A percentile compares a stretch with the other conserved stretches of the same genome.
These are phyloP conservation scores for Microtus ochrogaster DNA, from an alignment of 2,113 vertebrate species.

Conservation along the genomic window DNA sequence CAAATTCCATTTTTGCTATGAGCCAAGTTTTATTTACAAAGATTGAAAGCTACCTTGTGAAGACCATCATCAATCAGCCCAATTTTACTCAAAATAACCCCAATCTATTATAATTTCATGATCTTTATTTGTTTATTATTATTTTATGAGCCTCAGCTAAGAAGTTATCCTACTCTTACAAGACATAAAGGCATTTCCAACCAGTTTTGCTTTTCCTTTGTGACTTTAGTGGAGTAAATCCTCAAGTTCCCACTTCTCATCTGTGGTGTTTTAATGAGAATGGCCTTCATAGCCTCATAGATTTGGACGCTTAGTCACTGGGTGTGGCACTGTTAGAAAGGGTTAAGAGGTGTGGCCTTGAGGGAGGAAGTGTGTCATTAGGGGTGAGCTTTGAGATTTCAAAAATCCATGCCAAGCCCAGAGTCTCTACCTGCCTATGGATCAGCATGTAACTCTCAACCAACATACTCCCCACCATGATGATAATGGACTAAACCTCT, in stretches of 20 bases:
- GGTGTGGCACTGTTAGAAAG: not conserved
- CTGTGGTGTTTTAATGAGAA: not conserved
- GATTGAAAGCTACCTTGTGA: not conserved
- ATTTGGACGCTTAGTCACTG: not conserved
- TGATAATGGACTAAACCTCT: not conserved
- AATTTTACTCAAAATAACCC: slow-evolving; percentile 23
- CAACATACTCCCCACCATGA: not conserved
- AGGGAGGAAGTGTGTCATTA: not conserved
- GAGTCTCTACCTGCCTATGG: not conserved
- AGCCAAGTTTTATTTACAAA: slow-evolving; percentile 25
- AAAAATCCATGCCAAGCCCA: not conserved
- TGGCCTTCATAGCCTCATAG: not conserved
- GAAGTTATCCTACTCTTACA: not conserved
- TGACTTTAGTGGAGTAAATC: slow-evolving; percentile 13
- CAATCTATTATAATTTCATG: slow-evolving; percentile 13
- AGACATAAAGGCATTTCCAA: not conserved
- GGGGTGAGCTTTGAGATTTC: not conserved
- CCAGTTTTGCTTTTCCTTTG: not conserved
- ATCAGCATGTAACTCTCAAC: not conserved
- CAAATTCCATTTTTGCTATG: slow-evolving; percentile 17
- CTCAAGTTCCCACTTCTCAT: not conserved
- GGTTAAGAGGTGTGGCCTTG: not conserved
- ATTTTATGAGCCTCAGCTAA: slow-evolving; percentile 43
- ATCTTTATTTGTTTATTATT: slow-evolving; percentile 11
- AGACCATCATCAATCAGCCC: not conserved